Conservation (phyloP, 2,888 invertebrate species). For the Synergus umbraculus region DNA sequence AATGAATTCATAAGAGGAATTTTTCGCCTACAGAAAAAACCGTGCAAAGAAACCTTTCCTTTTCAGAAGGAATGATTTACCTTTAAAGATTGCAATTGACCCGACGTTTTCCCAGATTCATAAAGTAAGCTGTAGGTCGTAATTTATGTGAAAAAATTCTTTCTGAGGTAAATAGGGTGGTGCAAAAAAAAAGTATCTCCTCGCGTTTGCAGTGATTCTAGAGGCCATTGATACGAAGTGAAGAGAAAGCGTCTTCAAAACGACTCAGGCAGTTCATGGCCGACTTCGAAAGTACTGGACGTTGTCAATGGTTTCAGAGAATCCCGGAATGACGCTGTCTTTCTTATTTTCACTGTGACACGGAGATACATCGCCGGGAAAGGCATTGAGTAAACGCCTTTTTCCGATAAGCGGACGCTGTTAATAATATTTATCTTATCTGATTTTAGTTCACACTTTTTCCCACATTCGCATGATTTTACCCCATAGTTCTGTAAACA, state of each 20-base stretch:
- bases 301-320: slow-evolving; percentile 38
- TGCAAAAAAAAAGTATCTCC: slow-evolving; percentile 13
- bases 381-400: slow-evolving; percentile 26
- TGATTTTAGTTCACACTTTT: slow-evolving; percentile 18
- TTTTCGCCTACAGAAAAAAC: background rate
- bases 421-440: slow-evolving; percentile 25
- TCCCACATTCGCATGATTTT: background rate
- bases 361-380: slow-evolving; percentile 4
- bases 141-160: slow-evolving; percentile 7
- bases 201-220: slow-evolving; percentile 21
- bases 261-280: slow-evolving; percentile 19
- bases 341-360: slow-evolving; percentile 29
- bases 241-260: slow-evolving; percentile 35
- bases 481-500: background rate
- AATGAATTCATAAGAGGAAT: background rate
- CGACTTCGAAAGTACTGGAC: slow-evolving; percentile 30
- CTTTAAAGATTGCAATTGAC: background rate
- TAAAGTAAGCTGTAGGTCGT: background rate
- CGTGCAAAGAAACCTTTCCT: background rate
- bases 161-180: slow-evolving; percentile 5
- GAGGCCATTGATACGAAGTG: slow-evolving; percentile 18
- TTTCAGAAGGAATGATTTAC: background rate
- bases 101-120: background rate
- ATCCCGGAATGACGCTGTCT: slow-evolving; percentile 30
- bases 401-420: slow-evolving; percentile 13